These are phyloP conservation scores for Neoascia interrupta DNA, from an alignment of 2,888 invertebrate genomes.

Conservation along the genomic window DNA sequence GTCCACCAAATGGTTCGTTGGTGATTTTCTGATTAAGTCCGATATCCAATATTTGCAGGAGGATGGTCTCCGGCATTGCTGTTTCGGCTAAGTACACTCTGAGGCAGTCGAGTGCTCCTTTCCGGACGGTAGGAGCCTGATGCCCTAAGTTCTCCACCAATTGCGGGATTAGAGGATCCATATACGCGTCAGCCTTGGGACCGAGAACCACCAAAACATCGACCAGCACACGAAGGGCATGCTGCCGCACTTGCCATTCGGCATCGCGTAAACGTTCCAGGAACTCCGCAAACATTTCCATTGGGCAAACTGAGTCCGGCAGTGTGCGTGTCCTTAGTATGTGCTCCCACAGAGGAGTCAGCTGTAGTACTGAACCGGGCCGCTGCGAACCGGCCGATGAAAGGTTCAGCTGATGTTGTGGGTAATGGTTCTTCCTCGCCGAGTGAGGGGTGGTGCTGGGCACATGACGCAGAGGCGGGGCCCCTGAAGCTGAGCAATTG, in stretches of 20 bases:
- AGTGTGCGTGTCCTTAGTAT: slow-evolving; percentile 87
- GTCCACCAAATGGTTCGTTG: slow-evolving; percentile 82
- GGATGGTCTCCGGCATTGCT: slow-evolving; percentile 84
- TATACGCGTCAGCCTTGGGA: slow-evolving; percentile 85
- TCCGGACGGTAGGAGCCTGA: slow-evolving; percentile 88
- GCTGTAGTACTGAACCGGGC: slow-evolving; percentile 77
- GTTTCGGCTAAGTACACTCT: slow-evolving; percentile 87
- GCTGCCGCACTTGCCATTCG: slow-evolving; percentile 91
- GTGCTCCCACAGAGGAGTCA: slow-evolving; percentile 91
- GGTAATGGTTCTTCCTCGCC: slow-evolving; percentile 30
- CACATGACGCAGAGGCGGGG: slow-evolving; percentile 35
- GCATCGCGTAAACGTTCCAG: slow-evolving; percentile 87
- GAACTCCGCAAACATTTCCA: slow-evolving; percentile 86
- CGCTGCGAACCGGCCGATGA: slow-evolving; percentile 58
- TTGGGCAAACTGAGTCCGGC: slow-evolving; percentile 85
- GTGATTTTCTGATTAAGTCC: slow-evolving; percentile 82
- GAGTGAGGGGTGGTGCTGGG: slow-evolving; percentile 39
- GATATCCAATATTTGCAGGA: slow-evolving; percentile 84
- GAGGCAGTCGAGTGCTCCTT: slow-evolving; percentile 88
- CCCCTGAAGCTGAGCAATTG: slow-evolving; percentile 7
- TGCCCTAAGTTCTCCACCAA: slow-evolving; percentile 90
- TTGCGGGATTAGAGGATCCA: slow-evolving; percentile 84
- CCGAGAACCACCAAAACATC: slow-evolving; percentile 89
- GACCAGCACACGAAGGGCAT: slow-evolving; percentile 88
- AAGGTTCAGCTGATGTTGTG: slow-evolving; percentile 43